Evolutionary conservation across 2,797 vertebrate species (phyloP).

Genomic region (Megaceryle alcyon): DNA sequence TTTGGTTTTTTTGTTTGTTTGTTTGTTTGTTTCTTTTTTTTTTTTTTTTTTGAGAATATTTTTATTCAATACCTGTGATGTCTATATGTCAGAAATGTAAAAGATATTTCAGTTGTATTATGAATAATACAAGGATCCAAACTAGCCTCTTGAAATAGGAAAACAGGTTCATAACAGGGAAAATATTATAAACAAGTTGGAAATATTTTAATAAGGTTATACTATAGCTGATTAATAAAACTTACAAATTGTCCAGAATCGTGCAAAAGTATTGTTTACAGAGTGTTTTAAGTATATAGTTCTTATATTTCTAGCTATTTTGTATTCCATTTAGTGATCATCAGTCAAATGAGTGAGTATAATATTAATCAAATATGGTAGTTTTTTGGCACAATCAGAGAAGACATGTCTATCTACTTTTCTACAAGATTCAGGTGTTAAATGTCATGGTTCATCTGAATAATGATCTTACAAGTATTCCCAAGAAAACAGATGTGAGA

Average conservation of each 20-base stretch:
- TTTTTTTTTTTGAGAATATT: not conserved
- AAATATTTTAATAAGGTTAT: not conserved
- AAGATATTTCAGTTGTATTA: not conserved
- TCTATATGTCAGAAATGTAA: not conserved
- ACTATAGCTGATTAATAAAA: not conserved
- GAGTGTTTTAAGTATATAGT: not conserved
- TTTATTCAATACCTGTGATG: not conserved
- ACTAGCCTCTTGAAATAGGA: not conserved
- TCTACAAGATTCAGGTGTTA: not conserved
- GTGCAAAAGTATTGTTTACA: not conserved
- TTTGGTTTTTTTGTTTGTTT: too few species aligned
- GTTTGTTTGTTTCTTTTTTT: too few species aligned
- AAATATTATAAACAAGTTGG: not conserved
- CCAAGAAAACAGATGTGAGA: not conserved
- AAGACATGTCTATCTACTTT: not conserved
- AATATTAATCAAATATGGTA: not conserved
- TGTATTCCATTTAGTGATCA: not conserved
- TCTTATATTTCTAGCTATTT: not conserved
- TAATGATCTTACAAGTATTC: not conserved
- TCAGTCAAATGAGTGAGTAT: not conserved
- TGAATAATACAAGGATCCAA: not conserved
- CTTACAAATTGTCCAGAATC: not conserved
- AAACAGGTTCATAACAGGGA: not conserved
- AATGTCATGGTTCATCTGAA: not conserved
- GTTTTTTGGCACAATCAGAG: not conserved